Conservation (phyloP, 2,888 invertebrate genomes). For the Metalampra italica region DNA sequence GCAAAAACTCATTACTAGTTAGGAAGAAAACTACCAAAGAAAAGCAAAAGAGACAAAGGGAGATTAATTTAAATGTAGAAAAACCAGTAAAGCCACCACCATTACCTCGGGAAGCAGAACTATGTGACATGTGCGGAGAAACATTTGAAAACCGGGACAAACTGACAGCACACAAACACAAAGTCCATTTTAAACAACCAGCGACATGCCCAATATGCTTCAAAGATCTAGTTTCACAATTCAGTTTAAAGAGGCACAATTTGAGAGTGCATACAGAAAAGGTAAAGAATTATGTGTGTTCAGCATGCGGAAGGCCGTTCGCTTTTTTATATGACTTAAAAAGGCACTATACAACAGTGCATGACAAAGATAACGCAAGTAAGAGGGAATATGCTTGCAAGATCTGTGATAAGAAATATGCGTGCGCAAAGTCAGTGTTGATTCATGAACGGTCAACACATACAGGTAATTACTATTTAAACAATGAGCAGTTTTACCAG, state of each 20-base stretch:
- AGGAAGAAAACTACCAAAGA: neutral
- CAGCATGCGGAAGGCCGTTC: slow-evolving; percentile 52
- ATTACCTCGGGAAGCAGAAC: slow-evolving; percentile 6
- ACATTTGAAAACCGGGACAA: slow-evolving; percentile 44
- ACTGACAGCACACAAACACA: slow-evolving; percentile 45
- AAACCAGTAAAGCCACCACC: neutral
- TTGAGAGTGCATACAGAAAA: slow-evolving; percentile 46
- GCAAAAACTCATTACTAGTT: neutral
- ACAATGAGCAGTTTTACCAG: too few relatives aligned
- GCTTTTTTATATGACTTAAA: slow-evolving; percentile 52
- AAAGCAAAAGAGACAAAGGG: neutral
- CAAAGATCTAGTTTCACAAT: slow-evolving; percentile 40
- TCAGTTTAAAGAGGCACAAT: slow-evolving; percentile 53
- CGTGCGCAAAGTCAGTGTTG: slow-evolving; percentile 56
- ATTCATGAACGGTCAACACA: slow-evolving; percentile 71
- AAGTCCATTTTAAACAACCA: slow-evolving; percentile 40
- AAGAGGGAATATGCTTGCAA: slow-evolving; percentile 42
- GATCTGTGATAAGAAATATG: slow-evolving; percentile 60
- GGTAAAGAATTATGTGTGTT: slow-evolving; percentile 50
- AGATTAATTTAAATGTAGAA: neutral
- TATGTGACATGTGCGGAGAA: slow-evolving; percentile 62
- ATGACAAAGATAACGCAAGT: slow-evolving; percentile 47
- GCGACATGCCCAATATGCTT: slow-evolving; percentile 54
- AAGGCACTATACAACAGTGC: slow-evolving; percentile 50
- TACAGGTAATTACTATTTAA: slow-evolving; percentile 63